Evolutionary conservation across 2,888 invertebrate genomes (phyloP), one percentile per base, ranked within the genome.

Genomic region (Parnassius mnemosyne): DNA sequence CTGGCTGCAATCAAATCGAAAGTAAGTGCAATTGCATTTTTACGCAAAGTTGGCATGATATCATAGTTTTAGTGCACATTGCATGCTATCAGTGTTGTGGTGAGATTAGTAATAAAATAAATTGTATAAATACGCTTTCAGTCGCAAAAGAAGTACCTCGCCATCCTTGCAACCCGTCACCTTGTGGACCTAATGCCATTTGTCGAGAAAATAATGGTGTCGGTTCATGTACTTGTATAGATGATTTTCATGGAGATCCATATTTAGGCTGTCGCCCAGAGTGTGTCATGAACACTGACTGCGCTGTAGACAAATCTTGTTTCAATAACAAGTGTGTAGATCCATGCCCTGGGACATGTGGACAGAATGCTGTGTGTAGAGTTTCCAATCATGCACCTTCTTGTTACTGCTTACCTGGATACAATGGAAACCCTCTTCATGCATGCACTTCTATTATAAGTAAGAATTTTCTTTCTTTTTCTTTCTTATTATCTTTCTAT

Each of bases 231-330:
- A 89, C 93, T 71, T 96, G 96, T 83, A 82, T 95, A 73, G 93
- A 94, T 65, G 94, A 94, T 71, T 96, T 95, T 84, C 93, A 93
- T 70, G 96, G 96, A 57, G 95, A 96, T 85, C 96, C 96, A 43
- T 95, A 95, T 80, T 90, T 92, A 66, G 95, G 95, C 52, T 96
- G 96, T 81, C 93, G 95, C 71, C 96, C 96, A n/a, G 95, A 96
- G 89, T 96, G 96, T 79, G 93, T 95, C 52, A 94, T 95, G 85
- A 96, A 95, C 79, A 93, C 94, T 59, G 96, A 96, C 76, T 96
- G 96, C 80, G 89, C 94, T 69, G 90, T 92, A 70, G 93, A 94
- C 69, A 94, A 92, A 82, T 95, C 96, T 62, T 97, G 97, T 86
- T 92, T 94, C 66, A 94, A 94, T 81, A 95, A 95, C 82, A 95